Evolutionary conservation across 2,113 vertebrate species (phyloP), one percentile per base, ranked within the genome.

Genomic region (human (Homo sapiens)): DNA sequence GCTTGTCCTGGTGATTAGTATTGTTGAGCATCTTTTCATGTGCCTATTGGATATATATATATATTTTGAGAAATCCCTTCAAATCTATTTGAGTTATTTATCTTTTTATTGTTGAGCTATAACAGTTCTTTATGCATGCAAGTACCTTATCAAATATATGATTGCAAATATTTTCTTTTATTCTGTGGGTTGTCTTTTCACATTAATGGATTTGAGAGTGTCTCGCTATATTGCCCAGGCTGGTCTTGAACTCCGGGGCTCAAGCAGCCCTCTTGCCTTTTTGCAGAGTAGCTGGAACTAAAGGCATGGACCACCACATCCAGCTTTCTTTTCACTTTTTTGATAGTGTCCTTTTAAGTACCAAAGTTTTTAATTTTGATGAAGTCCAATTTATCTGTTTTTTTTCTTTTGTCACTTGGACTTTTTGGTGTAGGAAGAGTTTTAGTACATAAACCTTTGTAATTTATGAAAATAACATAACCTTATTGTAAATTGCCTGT

Each of bases 151-250:
- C 25, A 80, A 14, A 87, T 70, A 45, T 1, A 35, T 50, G 82
- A 76, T 95, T 95, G 16, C 75, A 95, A 10, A 61, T 87, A 73
- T 61, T 92, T 91, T 81, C 59, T 93, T 9, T 80, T 32, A 83
- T 78, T 96, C 59, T 87, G 0, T 89, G 40, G 11, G 30, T 93
- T 84, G 23, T 92, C 48, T 87, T 89, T 96, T 68, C 66, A 35
- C 66, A n/a, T 68, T 68, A 30, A 68, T 17, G 27, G 12, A 64
- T 68, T 68, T 68, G 13, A 68, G 32, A 61, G 66, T 0, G 32
- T 18, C 66, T 68, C 1, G 6, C 32, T 68, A 8, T 35, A 35
- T 68, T 68, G 32, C 3, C 32, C 66, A 35, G 66, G 66, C 32
- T 68, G 14, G 16, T 18, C 32, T n/a, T 35, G 32, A n/a, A 68